Evolutionary conservation across 2,888 invertebrate species (phyloP), one percentile per base, ranked within the genome.

Genomic region (Hofmannophila pseudospretella): DNA sequence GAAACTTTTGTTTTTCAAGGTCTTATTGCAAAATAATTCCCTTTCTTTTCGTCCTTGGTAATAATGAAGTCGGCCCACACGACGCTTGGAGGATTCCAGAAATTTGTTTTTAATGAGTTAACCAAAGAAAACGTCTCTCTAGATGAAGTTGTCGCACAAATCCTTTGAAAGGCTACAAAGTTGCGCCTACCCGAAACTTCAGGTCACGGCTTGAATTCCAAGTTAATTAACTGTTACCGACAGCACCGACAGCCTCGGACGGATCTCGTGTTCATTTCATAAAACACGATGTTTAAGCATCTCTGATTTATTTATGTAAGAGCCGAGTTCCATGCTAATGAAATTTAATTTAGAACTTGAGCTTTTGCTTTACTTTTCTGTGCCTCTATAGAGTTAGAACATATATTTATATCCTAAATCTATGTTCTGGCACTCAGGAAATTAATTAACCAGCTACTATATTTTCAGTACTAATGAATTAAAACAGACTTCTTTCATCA

Each of bases 31-130:
- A 50, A 49, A 50, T 44, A 46, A 53, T 47, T 40, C 36, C 27
- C 42, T 47, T 51, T 49, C 46, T 46, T 49, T 47, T 39, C 27
- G 20, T 13, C 32, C 35, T 35, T 27, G 22, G 37, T 47, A 51
- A 50, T 52, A 52, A 46, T 42, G 34, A 49, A 49, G 46, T 54
- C 46, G 29, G 34, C 40, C 47, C 47, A 51, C 45, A 52, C 49
- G 39, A 39, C 49, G 42, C 44, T 32, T 36, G 39, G 42, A 55
- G 50, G 50, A 55, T 62, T 57, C 54, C 50, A 42, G 48, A 54
- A 66, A 68, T 71, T 70, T 58, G 60, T 67, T 72, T 66, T 66
- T 66, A 71, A 72, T 66, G 65, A 71, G 62, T 73, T 63, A 61
- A 60, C 52, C 56, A 54, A 67, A 63, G 64, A 62, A 65, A 63